Conservation (phyloP, 2,888 invertebrate species). For the Xanthorhoe designata region DNA sequence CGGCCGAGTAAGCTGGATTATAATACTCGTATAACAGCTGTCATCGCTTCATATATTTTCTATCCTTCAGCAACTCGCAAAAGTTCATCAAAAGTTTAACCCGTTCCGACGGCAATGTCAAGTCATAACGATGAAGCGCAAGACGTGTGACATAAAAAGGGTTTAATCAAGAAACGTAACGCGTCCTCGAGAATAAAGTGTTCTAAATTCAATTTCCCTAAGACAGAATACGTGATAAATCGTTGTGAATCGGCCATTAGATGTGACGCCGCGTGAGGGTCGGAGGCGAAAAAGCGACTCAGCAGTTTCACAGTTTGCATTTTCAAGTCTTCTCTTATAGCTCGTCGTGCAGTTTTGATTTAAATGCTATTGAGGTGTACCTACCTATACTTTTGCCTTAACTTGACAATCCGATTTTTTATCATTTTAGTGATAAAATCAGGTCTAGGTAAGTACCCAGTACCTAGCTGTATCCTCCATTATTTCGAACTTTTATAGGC, state of each 20-base stretch:
- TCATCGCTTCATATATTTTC: too few species aligned
- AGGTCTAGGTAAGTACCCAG: too few species aligned
- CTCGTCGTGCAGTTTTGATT: constrained; percentile 46
- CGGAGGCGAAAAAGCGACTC: constrained; percentile 55
- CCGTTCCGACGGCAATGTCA: constrained; percentile 13
- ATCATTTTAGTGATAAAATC: too few species aligned
- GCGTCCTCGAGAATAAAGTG: constrained; percentile 65
- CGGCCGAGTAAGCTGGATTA: too few species aligned
- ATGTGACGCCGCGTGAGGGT: constrained; percentile 76
- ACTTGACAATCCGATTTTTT: neutral
- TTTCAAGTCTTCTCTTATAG: constrained; percentile 57
- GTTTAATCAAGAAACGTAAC: constrained; percentile 71
- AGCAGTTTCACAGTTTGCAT: constrained; percentile 63
- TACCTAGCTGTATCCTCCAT: too few species aligned
- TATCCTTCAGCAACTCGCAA: neutral
- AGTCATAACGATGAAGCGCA: constrained; percentile 29
- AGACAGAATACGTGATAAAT: constrained; percentile 80
- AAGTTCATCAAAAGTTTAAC: constrained; percentile 16
- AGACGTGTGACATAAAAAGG: constrained; percentile 56
- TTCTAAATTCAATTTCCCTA: constrained; percentile 77
- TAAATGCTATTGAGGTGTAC: constrained; percentile 6
- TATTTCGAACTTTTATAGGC: too few species aligned
- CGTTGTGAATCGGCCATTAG: constrained; percentile 78
- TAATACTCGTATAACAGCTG: too few species aligned
- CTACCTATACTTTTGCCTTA: neutral